Percentiles rank a stretch among this genome's conserved stretches.
These are phyloP conservation scores for Meteorus sp. DNA, from an alignment of 1,140 invertebrate genomes.

Conservation along the genomic window DNA sequence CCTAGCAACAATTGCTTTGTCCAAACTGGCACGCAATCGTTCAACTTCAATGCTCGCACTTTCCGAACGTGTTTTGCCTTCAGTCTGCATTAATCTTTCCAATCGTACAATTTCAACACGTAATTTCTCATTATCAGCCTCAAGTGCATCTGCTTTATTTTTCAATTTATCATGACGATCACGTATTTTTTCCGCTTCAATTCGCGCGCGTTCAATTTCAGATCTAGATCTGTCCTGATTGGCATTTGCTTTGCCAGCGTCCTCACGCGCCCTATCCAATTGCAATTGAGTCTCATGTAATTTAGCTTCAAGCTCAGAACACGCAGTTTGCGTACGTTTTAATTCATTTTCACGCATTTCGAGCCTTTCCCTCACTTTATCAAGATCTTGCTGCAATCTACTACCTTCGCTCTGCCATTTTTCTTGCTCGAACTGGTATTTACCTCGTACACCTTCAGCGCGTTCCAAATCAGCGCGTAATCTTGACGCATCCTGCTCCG, in stretches of 20 bases:
- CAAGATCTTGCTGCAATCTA: conserved; percentile 66
- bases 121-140: conserved; percentile 75
- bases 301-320: conserved; percentile 74
- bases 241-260: conserved; percentile 71
- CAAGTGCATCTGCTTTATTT: conserved; percentile 67
- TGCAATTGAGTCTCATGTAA: conserved; percentile 79
- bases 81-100: conserved; percentile 66
- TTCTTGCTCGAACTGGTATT: conserved; percentile 87
- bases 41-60: conserved; percentile 74
- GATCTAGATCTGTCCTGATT: conserved; percentile 76
- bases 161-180: conserved; percentile 83
- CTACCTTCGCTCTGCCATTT: conserved; percentile 67
- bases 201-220: conserved; percentile 77
- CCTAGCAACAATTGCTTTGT: conserved; percentile 77
- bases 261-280: conserved; percentile 75
- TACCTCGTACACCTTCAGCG: conserved; percentile 76
- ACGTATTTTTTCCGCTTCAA: conserved; percentile 83
- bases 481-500: conserved; percentile 68
- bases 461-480: conserved; percentile 74
- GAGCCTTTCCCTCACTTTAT: conserved; percentile 74
- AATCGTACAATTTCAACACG: conserved; percentile 70
- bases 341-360: conserved; percentile 75
- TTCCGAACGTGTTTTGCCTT: conserved; percentile 56
- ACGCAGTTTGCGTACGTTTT: conserved; percentile 67
- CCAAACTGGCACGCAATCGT: conserved; percentile 79